These are phyloP conservation scores for Onychostoma macrolepis DNA, from an alignment of 2,113 vertebrate species.

Conservation along the genomic window DNA sequence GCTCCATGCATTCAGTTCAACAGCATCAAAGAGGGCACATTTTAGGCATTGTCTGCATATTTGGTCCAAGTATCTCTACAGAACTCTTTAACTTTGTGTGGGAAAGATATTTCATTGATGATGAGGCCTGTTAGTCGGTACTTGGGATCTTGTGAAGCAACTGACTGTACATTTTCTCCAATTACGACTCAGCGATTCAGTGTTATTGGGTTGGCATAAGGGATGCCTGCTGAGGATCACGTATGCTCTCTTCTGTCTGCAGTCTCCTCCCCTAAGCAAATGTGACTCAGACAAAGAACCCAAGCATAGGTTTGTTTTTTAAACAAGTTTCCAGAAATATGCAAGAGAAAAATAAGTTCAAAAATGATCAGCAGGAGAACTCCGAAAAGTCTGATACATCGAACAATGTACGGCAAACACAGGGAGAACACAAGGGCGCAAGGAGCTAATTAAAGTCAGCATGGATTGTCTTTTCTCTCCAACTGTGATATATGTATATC, in stretches of 20 bases:
- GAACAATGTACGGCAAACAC: not conserved
- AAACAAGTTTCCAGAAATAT: not conserved
- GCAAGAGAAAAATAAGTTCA: not conserved
- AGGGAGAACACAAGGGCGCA: not conserved
- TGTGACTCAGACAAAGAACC: not conserved
- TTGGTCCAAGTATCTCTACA: not conserved
- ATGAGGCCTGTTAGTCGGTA: not conserved
- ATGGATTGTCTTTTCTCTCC: not conserved
- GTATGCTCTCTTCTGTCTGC: not conserved
- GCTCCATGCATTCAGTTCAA: no score
- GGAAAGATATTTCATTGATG: not conserved
- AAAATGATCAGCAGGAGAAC: not conserved
- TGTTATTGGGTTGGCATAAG: not conserved
- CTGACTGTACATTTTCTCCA: slow-evolving; percentile 13
- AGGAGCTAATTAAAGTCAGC: not conserved
- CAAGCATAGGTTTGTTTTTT: not conserved
- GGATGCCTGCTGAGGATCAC: not conserved
- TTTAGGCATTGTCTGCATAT: not conserved
- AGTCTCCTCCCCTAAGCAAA: not conserved
- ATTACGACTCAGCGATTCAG: slow-evolving; percentile 10
- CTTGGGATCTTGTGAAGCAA: not conserved
- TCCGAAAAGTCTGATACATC: not conserved
- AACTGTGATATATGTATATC: not conserved
- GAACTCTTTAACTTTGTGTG: not conserved
- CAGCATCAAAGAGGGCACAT: no score